phyloP scores from a whole-genome alignment of 2,113 vertebrate species.

The Microcebus ravelobensis region DNA sequence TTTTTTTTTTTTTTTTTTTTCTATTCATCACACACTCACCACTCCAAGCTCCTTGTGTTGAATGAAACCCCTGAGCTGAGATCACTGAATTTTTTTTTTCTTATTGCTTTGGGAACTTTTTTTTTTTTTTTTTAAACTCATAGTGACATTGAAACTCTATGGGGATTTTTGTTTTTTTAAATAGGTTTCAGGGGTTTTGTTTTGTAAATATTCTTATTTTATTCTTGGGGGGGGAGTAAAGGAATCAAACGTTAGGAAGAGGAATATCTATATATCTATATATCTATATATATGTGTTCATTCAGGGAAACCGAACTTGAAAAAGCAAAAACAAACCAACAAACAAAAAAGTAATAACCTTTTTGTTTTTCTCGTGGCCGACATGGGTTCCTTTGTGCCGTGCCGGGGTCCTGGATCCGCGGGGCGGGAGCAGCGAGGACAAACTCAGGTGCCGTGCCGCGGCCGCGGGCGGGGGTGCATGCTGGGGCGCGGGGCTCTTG shows the following conservation, averaged over 20 bases:
- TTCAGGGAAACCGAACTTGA: slow-evolving; percentile 74
- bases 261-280: slow-evolving; percentile 57
- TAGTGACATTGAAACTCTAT: not conserved
- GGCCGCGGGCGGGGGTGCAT: not conserved
- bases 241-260: slow-evolving; percentile 58
- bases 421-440: not conserved
- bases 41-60: slow-evolving; percentile 46
- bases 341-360: not conserved
- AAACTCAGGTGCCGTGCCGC: slow-evolving; percentile 52
- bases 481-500: not conserved
- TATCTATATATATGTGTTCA: slow-evolving; percentile 75
- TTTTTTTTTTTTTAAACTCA: not conserved
- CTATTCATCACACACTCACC: slow-evolving; percentile 68
- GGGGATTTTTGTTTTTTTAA: not conserved
- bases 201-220: slow-evolving; percentile 81
- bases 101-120: slow-evolving; percentile 44
- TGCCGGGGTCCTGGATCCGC: not conserved
- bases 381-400: not conserved
- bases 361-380: slow-evolving; percentile 42
- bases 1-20: too few relatives aligned
- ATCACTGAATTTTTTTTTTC: not conserved
- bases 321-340: not conserved
- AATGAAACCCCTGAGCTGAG: slow-evolving; percentile 69
- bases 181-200: slow-evolving; percentile 48
- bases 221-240: slow-evolving; percentile 62